Evolutionary conservation across 2,797 vertebrate species (phyloP).

Genomic region (Eulemur coronatus): DNA sequence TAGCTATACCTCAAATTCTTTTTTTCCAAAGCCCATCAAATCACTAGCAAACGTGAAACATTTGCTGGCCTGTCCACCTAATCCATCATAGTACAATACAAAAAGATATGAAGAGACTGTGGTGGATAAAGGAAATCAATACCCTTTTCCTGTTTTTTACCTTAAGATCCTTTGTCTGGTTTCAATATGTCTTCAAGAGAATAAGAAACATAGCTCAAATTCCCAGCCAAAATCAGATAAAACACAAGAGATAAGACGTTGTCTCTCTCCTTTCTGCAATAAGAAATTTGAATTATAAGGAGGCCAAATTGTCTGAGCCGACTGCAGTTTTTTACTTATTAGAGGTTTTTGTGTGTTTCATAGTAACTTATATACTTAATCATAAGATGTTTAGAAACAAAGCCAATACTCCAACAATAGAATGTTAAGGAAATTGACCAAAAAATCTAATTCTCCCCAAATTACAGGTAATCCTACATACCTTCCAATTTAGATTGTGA

Average conservation of each 20-base stretch:
- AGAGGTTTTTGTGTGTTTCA: not conserved
- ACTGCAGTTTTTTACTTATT: not conserved
- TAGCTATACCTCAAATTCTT: slow-evolving; percentile 47
- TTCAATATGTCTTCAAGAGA: slow-evolving; percentile 74
- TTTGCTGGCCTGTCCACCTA: slow-evolving; percentile 70
- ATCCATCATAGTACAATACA: slow-evolving; percentile 75
- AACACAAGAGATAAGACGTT: slow-evolving; percentile 62
- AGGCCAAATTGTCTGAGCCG: not conserved
- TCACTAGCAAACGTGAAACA: slow-evolving; percentile 74
- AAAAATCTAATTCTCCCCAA: not conserved
- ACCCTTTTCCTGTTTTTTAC: slow-evolving; percentile 73
- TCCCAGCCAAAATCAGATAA: slow-evolving; percentile 76
- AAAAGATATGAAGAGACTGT: slow-evolving; percentile 68
- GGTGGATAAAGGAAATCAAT: slow-evolving; percentile 74
- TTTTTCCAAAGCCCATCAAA: slow-evolving; percentile 70
- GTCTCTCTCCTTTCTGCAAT: slow-evolving; percentile 53
- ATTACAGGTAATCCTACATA: not conserved
- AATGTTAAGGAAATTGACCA: slow-evolving; percentile 20
- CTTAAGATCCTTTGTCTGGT: slow-evolving; percentile 72
- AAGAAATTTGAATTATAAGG: slow-evolving; percentile 65
- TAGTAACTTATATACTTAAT: slow-evolving; percentile 41
- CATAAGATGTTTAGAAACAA: slow-evolving; percentile 45
- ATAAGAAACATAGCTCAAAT: slow-evolving; percentile 67
- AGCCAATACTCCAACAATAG: slow-evolving; percentile 23
- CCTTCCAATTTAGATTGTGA: not conserved